phyloP scores from a whole-genome alignment of 2,113 vertebrate species.

The Vidua macroura region DNA sequence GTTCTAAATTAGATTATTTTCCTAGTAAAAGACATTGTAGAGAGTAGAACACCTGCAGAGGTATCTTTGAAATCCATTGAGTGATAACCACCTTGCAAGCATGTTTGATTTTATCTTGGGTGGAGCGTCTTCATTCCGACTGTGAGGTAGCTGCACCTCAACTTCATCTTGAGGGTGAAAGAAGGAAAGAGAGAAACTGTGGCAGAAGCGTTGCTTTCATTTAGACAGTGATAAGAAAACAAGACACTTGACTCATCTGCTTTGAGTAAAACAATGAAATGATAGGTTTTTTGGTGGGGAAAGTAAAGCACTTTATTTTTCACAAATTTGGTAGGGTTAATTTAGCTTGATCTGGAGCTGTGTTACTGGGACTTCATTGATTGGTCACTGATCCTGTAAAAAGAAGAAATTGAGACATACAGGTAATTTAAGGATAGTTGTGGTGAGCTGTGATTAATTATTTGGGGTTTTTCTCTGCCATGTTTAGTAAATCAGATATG shows the following conservation, averaged over 20 bases:
- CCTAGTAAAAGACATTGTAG: not conserved
- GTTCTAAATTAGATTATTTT: not conserved
- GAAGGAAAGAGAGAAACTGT: not conserved
- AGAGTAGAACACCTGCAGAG: not conserved
- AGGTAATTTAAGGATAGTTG: not conserved
- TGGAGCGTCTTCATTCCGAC: not conserved
- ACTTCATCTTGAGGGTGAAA: not conserved
- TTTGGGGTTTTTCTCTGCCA: constrained; percentile 4
- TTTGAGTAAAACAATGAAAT: too few species aligned
- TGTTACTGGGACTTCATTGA: not conserved
- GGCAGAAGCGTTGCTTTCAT: not conserved
- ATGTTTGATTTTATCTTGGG: not conserved
- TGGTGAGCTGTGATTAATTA: not conserved
- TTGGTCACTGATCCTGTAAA: not conserved
- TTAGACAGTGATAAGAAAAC: not conserved
- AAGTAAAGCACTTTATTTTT: not conserved
- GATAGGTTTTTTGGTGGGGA: not conserved
- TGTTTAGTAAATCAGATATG: constrained; percentile 97
- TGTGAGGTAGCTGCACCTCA: not conserved
- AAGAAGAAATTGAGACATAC: not conserved
- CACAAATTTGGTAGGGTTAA: not conserved
- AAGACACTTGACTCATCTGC: not conserved
- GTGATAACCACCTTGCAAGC: not conserved
- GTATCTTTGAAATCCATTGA: not conserved
- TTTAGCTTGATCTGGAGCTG: not conserved